Evolutionary conservation across 2,113 vertebrate species (phyloP).

Genomic region (Misgurnus mizolepis): DNA sequence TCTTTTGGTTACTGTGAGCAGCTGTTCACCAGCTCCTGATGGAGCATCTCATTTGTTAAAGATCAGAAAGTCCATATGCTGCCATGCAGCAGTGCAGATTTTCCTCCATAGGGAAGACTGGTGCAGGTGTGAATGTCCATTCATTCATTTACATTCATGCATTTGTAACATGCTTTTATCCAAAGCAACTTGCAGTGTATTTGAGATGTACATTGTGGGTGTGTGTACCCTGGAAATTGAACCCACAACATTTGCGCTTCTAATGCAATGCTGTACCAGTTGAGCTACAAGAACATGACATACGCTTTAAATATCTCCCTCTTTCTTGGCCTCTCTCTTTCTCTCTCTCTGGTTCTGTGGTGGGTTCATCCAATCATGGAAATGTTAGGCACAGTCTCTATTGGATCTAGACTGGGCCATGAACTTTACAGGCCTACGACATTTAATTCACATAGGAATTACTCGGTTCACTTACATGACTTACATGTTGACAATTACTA

Average conservation of each 20-base stretch:
- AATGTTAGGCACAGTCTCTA: conserved; percentile 34
- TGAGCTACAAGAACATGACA: too few species aligned
- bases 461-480: too few species aligned
- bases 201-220: not conserved
- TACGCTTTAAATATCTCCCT: too few species aligned
- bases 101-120: not conserved
- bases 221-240: too few species aligned
- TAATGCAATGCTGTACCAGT: too few species aligned
- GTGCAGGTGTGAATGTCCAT: conserved; percentile 15
- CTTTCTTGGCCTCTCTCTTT: conserved; percentile 13
- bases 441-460: too few species aligned
- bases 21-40: conserved; percentile 17
- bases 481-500: too few species aligned
- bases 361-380: conserved; percentile 37
- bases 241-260: too few species aligned
- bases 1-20: conserved; percentile 15
- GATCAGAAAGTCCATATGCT: conserved; percentile 20
- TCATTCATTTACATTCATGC: not conserved
- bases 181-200: too few species aligned
- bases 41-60: conserved; percentile 20
- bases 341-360: not conserved
- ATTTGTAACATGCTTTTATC: not conserved
- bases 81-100: not conserved
- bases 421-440: too few species aligned
- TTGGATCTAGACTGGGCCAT: not conserved